phyloP scores from a whole-genome alignment of 2,888 invertebrate species.

The Polia nebulosa region DNA sequence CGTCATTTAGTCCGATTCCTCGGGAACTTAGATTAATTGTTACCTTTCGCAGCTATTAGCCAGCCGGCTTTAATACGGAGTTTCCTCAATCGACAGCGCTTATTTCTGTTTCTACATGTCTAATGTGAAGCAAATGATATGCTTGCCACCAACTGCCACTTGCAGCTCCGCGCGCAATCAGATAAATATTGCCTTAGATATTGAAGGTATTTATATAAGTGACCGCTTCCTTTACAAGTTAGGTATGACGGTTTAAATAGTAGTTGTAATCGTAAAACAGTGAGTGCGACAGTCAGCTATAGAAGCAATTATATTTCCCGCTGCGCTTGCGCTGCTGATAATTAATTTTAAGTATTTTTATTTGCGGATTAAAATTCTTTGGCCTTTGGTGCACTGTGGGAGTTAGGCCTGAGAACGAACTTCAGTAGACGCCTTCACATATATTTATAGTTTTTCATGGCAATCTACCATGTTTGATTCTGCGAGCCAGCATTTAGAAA shows the following conservation, averaged over 20 bases:
- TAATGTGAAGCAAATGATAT: slow-evolving; percentile 62
- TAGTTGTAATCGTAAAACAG: slow-evolving; percentile 52
- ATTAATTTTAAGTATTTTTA: slow-evolving; percentile 48
- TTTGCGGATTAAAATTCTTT: slow-evolving; percentile 42
- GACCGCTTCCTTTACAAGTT: slow-evolving; percentile 63
- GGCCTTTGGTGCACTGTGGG: slow-evolving; percentile 17
- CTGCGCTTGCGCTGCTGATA: slow-evolving; percentile 10
- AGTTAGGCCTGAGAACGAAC: slow-evolving; percentile 8
- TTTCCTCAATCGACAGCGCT: slow-evolving; percentile 76
- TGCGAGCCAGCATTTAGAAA: slow-evolving; percentile 21
- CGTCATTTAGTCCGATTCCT: slow-evolving; percentile 76
- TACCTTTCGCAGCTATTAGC: slow-evolving; percentile 72
- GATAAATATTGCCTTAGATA: slow-evolving; percentile 55
- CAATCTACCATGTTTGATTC: background rate
- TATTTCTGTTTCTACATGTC: slow-evolving; percentile 54
- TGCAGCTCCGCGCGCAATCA: slow-evolving; percentile 52
- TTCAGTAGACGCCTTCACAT: slow-evolving; percentile 10
- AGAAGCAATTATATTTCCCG: slow-evolving; percentile 45
- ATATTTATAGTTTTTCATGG: slow-evolving; percentile 12
- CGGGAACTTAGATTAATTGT: slow-evolving; percentile 76
- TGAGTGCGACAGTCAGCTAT: slow-evolving; percentile 31
- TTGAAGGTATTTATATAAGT: slow-evolving; percentile 62
- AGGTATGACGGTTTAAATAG: slow-evolving; percentile 57
- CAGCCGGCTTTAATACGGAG: slow-evolving; percentile 71
- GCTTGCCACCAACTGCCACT: slow-evolving; percentile 40